Conservation (phyloP, 2,888 invertebrate genomes). For the Eupithecia insigniata region DNA sequence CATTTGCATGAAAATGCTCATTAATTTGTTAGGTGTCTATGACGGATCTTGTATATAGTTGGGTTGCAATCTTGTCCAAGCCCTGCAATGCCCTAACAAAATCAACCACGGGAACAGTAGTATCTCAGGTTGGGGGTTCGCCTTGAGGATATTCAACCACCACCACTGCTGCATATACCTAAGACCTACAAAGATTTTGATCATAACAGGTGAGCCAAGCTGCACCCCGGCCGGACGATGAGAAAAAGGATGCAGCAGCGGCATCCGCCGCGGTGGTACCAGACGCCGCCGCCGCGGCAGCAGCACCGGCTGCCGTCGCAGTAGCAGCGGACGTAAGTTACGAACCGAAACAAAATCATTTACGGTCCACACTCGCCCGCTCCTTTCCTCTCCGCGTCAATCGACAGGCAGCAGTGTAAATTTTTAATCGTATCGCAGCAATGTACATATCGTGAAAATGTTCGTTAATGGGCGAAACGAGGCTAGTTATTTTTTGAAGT, state of each 20-base stretch:
- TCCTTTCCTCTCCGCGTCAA: too few species aligned
- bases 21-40: not conserved
- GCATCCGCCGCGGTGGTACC: not conserved
- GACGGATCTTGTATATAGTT: not conserved
- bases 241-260: constrained; percentile 16
- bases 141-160: not conserved
- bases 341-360: not conserved
- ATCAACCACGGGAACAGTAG: not conserved
- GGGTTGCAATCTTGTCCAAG: not conserved
- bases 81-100: not conserved
- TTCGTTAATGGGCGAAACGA: too few species aligned
- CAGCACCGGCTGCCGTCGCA: not conserved
- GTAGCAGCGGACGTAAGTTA: not conserved
- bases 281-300: not conserved
- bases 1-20: not conserved
- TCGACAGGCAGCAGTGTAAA: too few species aligned
- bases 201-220: constrained; percentile 22
- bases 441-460: too few species aligned
- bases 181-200: not conserved
- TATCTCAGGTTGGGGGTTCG: not conserved
- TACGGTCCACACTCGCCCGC: too few species aligned
- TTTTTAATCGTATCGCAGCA: too few species aligned
- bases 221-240: constrained; percentile 31
- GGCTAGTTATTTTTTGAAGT: too few species aligned
- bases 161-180: not conserved